phyloP scores from a whole-genome alignment of 30 jellyfish, hydroid and myxozoan species.

The Nemopilema nomurai region DNA sequence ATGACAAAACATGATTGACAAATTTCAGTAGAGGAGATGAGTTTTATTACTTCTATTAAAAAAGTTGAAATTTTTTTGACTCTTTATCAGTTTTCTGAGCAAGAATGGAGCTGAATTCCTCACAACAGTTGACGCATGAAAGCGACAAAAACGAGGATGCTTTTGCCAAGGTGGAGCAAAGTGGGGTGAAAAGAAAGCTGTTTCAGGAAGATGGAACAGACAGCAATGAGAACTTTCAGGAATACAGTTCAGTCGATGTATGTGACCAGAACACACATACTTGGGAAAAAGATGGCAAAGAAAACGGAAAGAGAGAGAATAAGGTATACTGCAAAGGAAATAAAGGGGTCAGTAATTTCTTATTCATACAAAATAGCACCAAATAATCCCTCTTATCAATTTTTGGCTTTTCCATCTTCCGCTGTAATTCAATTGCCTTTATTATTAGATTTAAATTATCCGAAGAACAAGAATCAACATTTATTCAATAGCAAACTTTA shows the following conservation, averaged over 20 bases:
- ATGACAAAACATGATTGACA: too few relatives aligned
- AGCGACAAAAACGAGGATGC: constrained; percentile 32
- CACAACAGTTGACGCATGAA: constrained; percentile 1
- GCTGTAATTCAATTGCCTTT: too few relatives aligned
- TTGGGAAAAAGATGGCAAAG: constrained; percentile 30
- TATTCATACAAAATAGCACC: background rate
- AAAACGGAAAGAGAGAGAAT: background rate
- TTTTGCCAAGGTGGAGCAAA: constrained; percentile 40
- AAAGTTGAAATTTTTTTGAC: background rate
- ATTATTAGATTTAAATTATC: too few relatives aligned
- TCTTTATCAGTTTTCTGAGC: background rate
- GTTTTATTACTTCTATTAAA: too few relatives aligned
- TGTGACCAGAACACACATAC: constrained; percentile 33
- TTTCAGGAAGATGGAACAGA: constrained; percentile 69
- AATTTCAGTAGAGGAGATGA: too few relatives aligned
- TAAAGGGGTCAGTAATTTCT: constrained; percentile 1
- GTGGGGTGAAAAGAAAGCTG: constrained; percentile 57
- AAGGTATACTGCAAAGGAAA: constrained; percentile 14
- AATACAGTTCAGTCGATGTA: constrained; percentile 14
- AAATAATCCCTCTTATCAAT: too few relatives aligned
- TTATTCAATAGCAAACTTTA: too few relatives aligned
- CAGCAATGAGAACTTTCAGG: constrained; percentile 28
- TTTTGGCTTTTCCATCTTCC: too few relatives aligned
- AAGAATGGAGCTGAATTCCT: constrained; percentile 36
- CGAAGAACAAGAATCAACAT: too few relatives aligned